Base-by-base conservation (phyloP, 2,113 vertebrate genomes). In the Elephantulus edwardii region DNA sequence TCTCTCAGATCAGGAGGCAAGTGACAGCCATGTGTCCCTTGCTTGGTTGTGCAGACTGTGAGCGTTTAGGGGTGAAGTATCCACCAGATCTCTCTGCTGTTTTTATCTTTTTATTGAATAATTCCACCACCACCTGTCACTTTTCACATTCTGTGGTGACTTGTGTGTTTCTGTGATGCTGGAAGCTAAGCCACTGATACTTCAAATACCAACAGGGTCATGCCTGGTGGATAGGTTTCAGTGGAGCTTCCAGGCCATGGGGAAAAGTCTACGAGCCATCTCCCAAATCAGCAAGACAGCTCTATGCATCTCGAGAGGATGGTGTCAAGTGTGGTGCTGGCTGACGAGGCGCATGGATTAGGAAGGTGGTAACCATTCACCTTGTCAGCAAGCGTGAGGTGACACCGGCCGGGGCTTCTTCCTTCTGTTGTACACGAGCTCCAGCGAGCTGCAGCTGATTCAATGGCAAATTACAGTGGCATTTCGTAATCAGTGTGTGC, bases 1-100 rank as follows among this genome's bases (percentile, higher is more conserved):
- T 1, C 2, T 0, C 0, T 50, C 44, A 6, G 7, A 0, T 22
- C 28, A 0, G 60, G 42, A 50, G 50, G n/a, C 6, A 50, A 26
- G 0, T 22, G 1, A 40, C 5, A 3, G 1, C 6, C 28, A 3
- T 2, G 0, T 9, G 54, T 79, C 56, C 46, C n/a, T 4, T 0
- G 8, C 1, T 13, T 14, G 13, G 10, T 42, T 44, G 16, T 10
- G 6, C 11, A 22, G 9, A 3, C 56, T 56, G n/a, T 19, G 20
- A 10, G 2, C 16, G 4, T 28, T 40, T 13, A 30, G 38, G 30
- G 16, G 44, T 19, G 48, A 13, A 6, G 52, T 19, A 17, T 52
- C 10, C 0, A 35, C 70, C 17, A 13, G 5, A 6, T 30, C 19
- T 33, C 48, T 16, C 8, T 9, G 4, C 42, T 5, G 30, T 48